Evolutionary conservation across 2,888 invertebrate genomes (phyloP).

Genomic region (Melieria omissa): DNA sequence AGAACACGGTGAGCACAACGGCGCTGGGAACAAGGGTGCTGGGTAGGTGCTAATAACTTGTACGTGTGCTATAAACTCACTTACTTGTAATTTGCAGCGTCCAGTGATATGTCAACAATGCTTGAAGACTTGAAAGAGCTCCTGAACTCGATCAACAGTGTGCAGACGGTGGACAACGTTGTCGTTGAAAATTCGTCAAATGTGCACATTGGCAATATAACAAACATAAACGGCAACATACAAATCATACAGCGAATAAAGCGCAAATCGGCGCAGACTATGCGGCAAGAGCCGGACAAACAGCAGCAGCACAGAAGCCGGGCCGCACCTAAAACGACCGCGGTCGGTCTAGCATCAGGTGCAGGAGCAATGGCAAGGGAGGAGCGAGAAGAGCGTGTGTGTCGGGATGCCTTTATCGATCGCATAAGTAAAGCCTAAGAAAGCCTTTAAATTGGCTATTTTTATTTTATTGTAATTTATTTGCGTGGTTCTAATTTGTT

Average conservation of each 20-base stretch:
- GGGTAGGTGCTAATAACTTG: conserved; percentile 35
- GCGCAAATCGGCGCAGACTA: neutral
- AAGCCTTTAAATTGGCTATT: neutral
- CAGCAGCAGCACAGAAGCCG: neutral
- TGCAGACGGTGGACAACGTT: conserved; percentile 61
- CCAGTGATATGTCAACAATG: conserved; percentile 46
- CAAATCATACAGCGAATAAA: conserved; percentile 52
- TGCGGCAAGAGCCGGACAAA: neutral
- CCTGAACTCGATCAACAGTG: conserved; percentile 56
- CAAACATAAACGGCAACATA: conserved; percentile 68
- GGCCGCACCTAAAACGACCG: neutral
- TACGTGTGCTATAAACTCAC: neutral
- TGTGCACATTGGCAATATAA: conserved; percentile 68
- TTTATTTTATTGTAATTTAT: neutral
- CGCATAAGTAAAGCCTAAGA: conserved; percentile 50
- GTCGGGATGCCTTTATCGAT: conserved; percentile 54
- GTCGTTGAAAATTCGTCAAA: conserved; percentile 66
- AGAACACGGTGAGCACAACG: conserved; percentile 48
- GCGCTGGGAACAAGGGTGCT: conserved; percentile 50
- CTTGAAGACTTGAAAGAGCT: conserved; percentile 56
- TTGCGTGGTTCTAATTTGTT: neutral
- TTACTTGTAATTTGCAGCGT: conserved; percentile 28
- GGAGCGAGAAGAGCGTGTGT: conserved; percentile 53
- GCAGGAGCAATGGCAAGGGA: conserved; percentile 34
- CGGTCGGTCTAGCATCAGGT: no score